Conservation (phyloP, 2,888 invertebrate species). For the Oxystoma pomonae region DNA sequence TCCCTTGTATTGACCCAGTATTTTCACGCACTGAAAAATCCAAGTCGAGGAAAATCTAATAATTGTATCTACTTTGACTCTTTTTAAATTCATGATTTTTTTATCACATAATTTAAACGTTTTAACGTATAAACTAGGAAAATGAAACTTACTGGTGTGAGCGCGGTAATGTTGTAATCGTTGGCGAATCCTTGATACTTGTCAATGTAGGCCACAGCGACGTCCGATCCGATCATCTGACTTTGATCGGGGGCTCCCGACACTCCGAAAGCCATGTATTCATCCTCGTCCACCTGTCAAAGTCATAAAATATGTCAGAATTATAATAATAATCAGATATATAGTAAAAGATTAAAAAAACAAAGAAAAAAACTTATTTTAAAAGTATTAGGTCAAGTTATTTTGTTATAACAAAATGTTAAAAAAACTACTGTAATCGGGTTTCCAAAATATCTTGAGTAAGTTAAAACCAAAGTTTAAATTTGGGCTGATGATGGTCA, state of each 20-base stretch:
- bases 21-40: conserved; percentile 74
- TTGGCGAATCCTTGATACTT: conserved; percentile 66
- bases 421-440: no score
- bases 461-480: no score
- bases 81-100: background rate
- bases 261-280: conserved; percentile 87
- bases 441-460: no score
- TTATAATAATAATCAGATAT: no score
- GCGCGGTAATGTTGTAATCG: conserved; percentile 83
- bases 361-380: no score
- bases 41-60: no score
- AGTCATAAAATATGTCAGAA: no score
- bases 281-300: conserved; percentile 59
- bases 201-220: conserved; percentile 72
- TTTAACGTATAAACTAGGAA: no score
- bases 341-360: no score
- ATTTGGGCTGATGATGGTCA: no score
- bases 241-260: conserved; percentile 69
- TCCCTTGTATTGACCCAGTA: conserved; percentile 79
- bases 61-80: background rate
- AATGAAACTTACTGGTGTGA: conserved; percentile 62
- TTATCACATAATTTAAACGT: background rate
- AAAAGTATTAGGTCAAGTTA: no score
- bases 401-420: no score
- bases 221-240: conserved; percentile 83